Evolutionary conservation across 2,797 vertebrate species (phyloP), one percentile per base, ranked within the genome.

Genomic region (Balearica regulorum): DNA sequence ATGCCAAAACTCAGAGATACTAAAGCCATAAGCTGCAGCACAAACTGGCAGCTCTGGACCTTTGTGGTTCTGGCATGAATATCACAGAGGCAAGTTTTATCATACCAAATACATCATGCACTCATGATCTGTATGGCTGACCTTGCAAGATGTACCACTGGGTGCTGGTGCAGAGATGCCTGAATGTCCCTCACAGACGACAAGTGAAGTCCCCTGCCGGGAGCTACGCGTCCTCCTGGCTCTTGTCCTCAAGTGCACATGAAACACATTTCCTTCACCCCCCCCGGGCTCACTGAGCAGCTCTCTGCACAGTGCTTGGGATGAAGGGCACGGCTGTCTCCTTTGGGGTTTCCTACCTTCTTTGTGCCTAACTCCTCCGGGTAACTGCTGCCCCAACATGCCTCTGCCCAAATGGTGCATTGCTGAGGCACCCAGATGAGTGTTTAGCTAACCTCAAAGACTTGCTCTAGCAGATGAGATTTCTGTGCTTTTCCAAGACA

Each of bases 71-170:
- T 64, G 77, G 25, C 35, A 16, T 31, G 73, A 46, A 13, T 6
- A 22, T 22, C 31, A n/a, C 7, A 39, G 37, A 60, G 41, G 16
- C 17, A 51, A 64, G 12, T 44, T 90, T 51, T 60, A 29, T 25
- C 9, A 0, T 5, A 5, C 1, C 9, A 58, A 86, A 55, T 9
- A 24, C 28, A 13, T 19, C 31, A 11, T 2, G 24, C 6, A 3
- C 21, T 66, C 48, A 6, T 7, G 29, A 43, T 37, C 33, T 58
- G 65, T 31, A 4, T 1, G 24, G 71, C 53, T 82, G 69, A 75
- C 51, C 48, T 43, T n/a, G 43, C 37, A 26, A 10, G 37, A 53
- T 0, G 1, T 41, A 28, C 31, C 54, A 24, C 46, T 29, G 69
- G 16, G 31, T 54, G 55, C 60, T 86, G 65, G 22, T 26, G 28